Evolutionary conservation across 2,888 invertebrate species (phyloP).

Genomic region (Caenorhabditis drosophilae): DNA sequence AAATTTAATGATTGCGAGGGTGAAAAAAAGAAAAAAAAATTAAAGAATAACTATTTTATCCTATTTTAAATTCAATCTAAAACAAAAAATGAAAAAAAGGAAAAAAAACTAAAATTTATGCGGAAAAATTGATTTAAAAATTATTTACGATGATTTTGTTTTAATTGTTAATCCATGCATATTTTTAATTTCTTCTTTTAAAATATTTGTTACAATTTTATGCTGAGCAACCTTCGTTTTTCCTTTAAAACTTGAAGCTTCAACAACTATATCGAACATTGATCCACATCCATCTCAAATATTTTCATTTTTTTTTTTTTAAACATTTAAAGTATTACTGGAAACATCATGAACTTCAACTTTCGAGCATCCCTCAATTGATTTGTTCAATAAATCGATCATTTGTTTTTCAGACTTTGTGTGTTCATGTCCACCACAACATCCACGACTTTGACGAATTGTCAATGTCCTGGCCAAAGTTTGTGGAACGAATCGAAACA

Average conservation of each 20-base stretch:
- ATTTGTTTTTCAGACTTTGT: constrained; percentile 68
- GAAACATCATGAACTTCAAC: constrained; percentile 70
- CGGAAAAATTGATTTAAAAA: background rate
- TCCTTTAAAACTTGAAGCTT: constrained; percentile 70
- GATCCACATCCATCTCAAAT: constrained; percentile 71
- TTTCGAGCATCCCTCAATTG: constrained; percentile 67
- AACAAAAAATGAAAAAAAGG: background rate
- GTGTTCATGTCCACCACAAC: constrained; percentile 18
- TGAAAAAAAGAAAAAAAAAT: too few relatives aligned
- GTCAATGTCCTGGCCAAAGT: too few relatives aligned
- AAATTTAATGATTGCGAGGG: too few relatives aligned
- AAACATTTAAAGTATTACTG: constrained; percentile 56
- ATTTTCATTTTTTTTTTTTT: constrained; percentile 1
- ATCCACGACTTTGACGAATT: background rate
- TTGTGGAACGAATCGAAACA: too few relatives aligned
- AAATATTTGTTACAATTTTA: constrained; percentile 61
- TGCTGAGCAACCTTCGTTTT: constrained; percentile 68
- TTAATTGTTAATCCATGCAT: constrained; percentile 85
- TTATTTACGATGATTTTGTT: constrained; percentile 72
- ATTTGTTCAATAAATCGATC: constrained; percentile 55
- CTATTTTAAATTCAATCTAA: too few relatives aligned
- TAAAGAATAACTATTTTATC: too few relatives aligned
- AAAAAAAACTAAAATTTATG: background rate
- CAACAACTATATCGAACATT: constrained; percentile 71
- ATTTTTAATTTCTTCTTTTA: constrained; percentile 81